phyloP scores from a whole-genome alignment of 1,140 invertebrate genomes.

The Chelonus insularis region DNA sequence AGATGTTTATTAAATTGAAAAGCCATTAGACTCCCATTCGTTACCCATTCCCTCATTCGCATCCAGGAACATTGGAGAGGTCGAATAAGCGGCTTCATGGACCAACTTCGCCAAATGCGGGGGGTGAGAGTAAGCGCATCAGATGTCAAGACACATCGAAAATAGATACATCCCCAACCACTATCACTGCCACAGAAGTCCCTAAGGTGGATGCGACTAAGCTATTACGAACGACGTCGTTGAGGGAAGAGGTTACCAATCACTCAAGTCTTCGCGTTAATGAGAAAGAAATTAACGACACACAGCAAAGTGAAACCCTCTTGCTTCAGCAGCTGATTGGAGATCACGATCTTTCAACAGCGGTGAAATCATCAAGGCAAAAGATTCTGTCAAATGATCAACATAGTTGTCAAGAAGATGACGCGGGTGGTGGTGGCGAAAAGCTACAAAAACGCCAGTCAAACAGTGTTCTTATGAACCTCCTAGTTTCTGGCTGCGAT shows the following conservation, averaged over 20 bases:
- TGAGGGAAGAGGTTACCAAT: not conserved
- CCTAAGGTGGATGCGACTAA: not conserved
- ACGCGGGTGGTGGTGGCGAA: slow-evolving; percentile 43
- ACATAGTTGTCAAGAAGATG: slow-evolving; percentile 33
- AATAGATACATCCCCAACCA: not conserved
- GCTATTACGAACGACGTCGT: not conserved
- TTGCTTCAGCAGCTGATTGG: slow-evolving; percentile 59
- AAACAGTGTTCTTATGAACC: slow-evolving; percentile 85
- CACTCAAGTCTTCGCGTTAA: not conserved
- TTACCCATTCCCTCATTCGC: not conserved
- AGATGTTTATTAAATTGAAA: too few relatives aligned
- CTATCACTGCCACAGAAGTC: not conserved
- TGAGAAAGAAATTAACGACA: not conserved
- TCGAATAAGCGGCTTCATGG: slow-evolving; percentile 21
- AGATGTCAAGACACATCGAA: slow-evolving; percentile 6
- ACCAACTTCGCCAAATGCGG: not conserved
- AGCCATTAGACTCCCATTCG: not conserved
- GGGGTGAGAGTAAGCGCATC: slow-evolving; percentile 19
- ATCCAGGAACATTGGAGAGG: slow-evolving; percentile 19
- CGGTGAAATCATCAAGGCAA: not conserved
- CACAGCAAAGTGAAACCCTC: slow-evolving; percentile 46
- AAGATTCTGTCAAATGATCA: slow-evolving; percentile 38
- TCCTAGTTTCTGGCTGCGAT: slow-evolving; percentile 88
- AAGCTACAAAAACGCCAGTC: slow-evolving; percentile 54
- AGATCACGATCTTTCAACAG: slow-evolving; percentile 38